Conservation (phyloP, 2,797 vertebrate genomes). For the Pterois miles region DNA sequence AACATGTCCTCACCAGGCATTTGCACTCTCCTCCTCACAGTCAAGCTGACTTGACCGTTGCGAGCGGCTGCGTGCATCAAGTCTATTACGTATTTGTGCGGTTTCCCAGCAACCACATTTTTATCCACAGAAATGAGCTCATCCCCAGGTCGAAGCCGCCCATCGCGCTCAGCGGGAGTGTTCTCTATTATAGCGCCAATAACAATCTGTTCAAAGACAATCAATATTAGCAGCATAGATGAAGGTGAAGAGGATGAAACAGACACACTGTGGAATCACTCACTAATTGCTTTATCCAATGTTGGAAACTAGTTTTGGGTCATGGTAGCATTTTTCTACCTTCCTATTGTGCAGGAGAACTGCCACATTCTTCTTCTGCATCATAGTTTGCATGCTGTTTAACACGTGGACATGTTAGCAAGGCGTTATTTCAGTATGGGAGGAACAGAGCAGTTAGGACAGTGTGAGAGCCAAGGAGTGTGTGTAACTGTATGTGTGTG, state of each 20-base stretch:
- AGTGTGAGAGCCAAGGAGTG: conserved; percentile 23
- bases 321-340: conserved; percentile 19
- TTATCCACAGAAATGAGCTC: conserved; percentile 98
- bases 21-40: conserved; percentile 95
- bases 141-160: conserved; percentile 94
- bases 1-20: conserved; percentile 85
- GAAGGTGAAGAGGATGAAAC: conserved; percentile 47
- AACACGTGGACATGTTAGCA: conserved; percentile 58
- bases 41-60: conserved; percentile 97
- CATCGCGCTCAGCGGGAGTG: conserved; percentile 97
- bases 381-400: conserved; percentile 54
- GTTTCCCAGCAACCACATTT: conserved; percentile 96
- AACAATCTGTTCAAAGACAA: conserved; percentile 90
- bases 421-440: conserved; percentile 70
- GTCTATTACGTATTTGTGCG: conserved; percentile 98
- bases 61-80: conserved; percentile 98
- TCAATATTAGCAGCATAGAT: conserved; percentile 72
- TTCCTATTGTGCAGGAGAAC: conserved; percentile 4
- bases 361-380: neutral
- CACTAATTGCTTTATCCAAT: conserved; percentile 12
- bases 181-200: conserved; percentile 98
- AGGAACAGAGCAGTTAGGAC: conserved; percentile 57
- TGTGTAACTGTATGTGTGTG: conserved; percentile 23
- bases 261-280: conserved; percentile 22
- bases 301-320: conserved; percentile 30